These are phyloP conservation scores for Nemoura dubitans DNA, from an alignment of 2,888 invertebrate species.

Conservation along the genomic window DNA sequence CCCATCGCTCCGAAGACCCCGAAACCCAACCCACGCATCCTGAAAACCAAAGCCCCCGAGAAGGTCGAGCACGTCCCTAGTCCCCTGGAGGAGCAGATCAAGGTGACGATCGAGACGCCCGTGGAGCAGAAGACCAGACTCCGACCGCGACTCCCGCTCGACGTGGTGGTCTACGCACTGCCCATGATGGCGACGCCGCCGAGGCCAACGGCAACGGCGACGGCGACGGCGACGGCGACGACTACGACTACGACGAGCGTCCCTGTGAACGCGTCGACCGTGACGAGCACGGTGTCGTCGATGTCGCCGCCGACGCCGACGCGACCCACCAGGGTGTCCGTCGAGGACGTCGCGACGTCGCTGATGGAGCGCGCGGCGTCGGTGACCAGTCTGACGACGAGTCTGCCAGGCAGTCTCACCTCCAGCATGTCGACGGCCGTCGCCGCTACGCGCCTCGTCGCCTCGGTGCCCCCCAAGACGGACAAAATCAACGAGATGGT, in stretches of 20 bases:
- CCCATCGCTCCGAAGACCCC: constrained; percentile 43
- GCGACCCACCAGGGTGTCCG: background rate
- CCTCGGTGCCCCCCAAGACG: constrained; percentile 27
- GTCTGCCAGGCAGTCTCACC: background rate
- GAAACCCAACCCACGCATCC: constrained; percentile 13
- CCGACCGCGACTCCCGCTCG: constrained; percentile 26
- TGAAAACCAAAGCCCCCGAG: constrained; percentile 29
- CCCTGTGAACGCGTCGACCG: background rate
- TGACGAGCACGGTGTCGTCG: constrained; percentile 13
- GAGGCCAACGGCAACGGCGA: constrained; percentile 36
- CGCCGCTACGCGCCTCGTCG: constrained; percentile 27
- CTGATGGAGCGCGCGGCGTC: constrained; percentile 14
- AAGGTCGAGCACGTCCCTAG: background rate
- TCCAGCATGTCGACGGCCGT: constrained; percentile 19
- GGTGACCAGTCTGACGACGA: constrained; percentile 24
- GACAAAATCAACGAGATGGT: background rate
- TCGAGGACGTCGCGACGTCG: constrained; percentile 32
- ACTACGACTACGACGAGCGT: constrained; percentile 39
- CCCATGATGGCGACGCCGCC: constrained; percentile 48
- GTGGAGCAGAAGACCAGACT: background rate
- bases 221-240: constrained; percentile 22
- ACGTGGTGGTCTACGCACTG: constrained; percentile 42
- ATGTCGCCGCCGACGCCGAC: constrained; percentile 28
- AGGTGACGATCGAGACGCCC: background rate
- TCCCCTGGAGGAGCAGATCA: background rate